Percentiles rank a stretch among this genome's conserved stretches.
Evolutionary conservation across 2,888 invertebrate genomes (phyloP).

Genomic region (Thereva unica): DNA sequence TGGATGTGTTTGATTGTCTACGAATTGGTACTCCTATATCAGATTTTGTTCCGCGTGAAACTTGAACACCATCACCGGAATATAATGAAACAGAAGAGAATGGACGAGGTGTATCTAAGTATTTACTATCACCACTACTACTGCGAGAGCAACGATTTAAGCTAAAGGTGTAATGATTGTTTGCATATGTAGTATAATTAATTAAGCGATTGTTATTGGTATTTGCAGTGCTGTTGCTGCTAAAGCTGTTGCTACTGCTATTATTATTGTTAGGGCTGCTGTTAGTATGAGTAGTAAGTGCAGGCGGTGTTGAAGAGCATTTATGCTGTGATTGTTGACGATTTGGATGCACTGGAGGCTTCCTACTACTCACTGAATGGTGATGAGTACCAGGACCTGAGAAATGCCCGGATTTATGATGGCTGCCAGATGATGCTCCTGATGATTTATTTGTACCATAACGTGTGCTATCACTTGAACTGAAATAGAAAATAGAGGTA

Average conservation of each 20-base stretch:
- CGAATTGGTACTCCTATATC: constrained; percentile 57
- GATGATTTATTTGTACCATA: constrained; percentile 60
- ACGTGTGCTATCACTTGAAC: constrained; percentile 66
- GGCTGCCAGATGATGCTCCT: constrained; percentile 58
- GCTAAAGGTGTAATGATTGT: constrained; percentile 59
- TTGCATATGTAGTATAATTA: constrained; percentile 58
- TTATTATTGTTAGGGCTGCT: constrained; percentile 41
- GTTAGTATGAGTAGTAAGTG: constrained; percentile 44
- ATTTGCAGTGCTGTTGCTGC: constrained; percentile 52
- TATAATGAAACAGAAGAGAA: constrained; percentile 47
- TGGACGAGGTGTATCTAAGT: constrained; percentile 45
- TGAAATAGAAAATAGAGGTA: constrained; percentile 38
- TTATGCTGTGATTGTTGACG: constrained; percentile 48
- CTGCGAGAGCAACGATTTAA: constrained; percentile 46
- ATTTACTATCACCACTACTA: constrained; percentile 41
- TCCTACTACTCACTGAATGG: constrained; percentile 45
- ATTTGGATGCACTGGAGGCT: constrained; percentile 48
- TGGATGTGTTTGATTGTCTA: constrained; percentile 46
- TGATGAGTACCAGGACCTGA: constrained; percentile 42
- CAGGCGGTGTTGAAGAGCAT: constrained; percentile 42
- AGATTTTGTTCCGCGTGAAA: constrained; percentile 54
- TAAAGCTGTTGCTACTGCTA: constrained; percentile 46
- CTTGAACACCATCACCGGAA: constrained; percentile 46
- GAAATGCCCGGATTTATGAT: constrained; percentile 54
- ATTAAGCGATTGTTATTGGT: constrained; percentile 48